A percentile compares a stretch with the other conserved stretches of the same genome.
phyloP scores from a whole-genome alignment of 2,888 invertebrate genomes.

The Labia minor region DNA sequence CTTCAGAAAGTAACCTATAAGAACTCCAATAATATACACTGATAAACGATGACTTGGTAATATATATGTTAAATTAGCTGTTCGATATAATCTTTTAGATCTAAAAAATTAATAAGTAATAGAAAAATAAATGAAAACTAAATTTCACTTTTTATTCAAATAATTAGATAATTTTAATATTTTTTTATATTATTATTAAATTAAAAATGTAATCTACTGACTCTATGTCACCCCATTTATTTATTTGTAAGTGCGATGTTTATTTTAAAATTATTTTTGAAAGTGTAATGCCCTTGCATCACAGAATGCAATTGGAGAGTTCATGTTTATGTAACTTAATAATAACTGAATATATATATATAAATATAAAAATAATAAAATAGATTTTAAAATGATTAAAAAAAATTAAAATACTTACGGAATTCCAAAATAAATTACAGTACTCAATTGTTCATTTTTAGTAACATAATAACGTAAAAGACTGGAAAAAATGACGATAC shows the following conservation, averaged over 20 bases:
- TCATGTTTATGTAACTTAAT: too few species aligned
- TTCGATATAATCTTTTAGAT: slow-evolving; percentile 41
- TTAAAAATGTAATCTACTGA: too few species aligned
- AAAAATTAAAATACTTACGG: slow-evolving; percentile 38
- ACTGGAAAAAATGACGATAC: slow-evolving; percentile 39
- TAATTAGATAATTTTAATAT: too few species aligned
- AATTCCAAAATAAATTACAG: slow-evolving; percentile 46
- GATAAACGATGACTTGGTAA: slow-evolving; percentile 46
- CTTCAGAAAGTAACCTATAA: slow-evolving; percentile 41
- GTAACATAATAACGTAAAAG: slow-evolving; percentile 39
- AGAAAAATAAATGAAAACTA: neutral
- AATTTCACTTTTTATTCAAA: neutral
- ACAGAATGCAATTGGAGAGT: too few species aligned
- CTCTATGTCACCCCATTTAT: too few species aligned
- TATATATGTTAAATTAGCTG: slow-evolving; percentile 44
- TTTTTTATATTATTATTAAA: too few species aligned
- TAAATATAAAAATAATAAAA: too few species aligned
- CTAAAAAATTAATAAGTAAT: slow-evolving; percentile 32
- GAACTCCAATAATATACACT: slow-evolving; percentile 45
- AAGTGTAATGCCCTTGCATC: too few species aligned
- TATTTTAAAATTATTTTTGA: too few species aligned
- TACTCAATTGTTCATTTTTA: slow-evolving; percentile 42
- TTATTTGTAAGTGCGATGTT: too few species aligned
- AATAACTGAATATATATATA: too few species aligned
- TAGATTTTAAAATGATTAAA: too few species aligned